phyloP scores from a whole-genome alignment of 2,888 invertebrate genomes.

The Tetramorium bicarinatum region DNA sequence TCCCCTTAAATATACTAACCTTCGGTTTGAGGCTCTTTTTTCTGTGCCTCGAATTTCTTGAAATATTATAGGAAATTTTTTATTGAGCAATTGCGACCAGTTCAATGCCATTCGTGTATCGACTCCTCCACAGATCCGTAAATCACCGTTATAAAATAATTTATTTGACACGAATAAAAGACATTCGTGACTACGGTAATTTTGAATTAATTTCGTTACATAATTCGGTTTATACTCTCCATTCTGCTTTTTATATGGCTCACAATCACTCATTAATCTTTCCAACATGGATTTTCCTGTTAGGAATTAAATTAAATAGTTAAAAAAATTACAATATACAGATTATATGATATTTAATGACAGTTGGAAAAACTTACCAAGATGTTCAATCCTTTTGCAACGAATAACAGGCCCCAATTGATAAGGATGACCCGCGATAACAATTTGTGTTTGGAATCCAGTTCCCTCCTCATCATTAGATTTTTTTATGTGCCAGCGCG shows the following conservation, averaged over 20 bases:
- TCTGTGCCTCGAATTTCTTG: conserved; percentile 88
- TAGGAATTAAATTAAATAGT: conserved; percentile 15
- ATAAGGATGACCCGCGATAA: conserved; percentile 92
- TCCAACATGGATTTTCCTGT: conserved; percentile 90
- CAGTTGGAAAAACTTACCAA: conserved; percentile 80
- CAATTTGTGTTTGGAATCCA: conserved; percentile 86
- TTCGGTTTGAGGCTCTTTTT: conserved; percentile 86
- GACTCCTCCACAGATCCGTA: conserved; percentile 86
- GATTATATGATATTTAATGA: neutral
- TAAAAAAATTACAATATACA: conserved; percentile 12
- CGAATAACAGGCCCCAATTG: conserved; percentile 90
- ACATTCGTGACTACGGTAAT: conserved; percentile 91
- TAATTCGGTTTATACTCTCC: conserved; percentile 88
- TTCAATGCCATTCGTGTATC: conserved; percentile 74
- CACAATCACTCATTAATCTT: conserved; percentile 88
- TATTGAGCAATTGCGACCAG: conserved; percentile 86
- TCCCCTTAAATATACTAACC: conserved; percentile 81
- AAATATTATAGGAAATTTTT: conserved; percentile 88
- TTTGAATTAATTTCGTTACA: conserved; percentile 91
- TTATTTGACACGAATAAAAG: conserved; percentile 90
- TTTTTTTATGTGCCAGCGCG: conserved; percentile 79
- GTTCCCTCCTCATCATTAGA: conserved; percentile 74
- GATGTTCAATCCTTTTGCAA: conserved; percentile 84
- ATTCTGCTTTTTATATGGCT: conserved; percentile 86
- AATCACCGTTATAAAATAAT: conserved; percentile 91